Conservation (phyloP, 2,797 vertebrate species). For the Darevskia mixta region DNA sequence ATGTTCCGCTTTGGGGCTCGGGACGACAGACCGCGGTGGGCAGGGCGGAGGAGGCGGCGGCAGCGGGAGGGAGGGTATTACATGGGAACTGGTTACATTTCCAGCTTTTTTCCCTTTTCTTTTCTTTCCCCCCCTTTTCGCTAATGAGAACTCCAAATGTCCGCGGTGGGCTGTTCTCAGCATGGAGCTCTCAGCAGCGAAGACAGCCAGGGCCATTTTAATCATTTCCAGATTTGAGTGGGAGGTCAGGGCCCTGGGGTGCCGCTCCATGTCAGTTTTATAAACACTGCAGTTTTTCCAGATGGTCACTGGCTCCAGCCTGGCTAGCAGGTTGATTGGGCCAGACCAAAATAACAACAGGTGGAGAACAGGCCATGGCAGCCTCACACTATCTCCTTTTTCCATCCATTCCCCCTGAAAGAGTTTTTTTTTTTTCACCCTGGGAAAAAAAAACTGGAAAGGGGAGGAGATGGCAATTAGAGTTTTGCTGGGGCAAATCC, state of each 20-base stretch:
- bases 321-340: slow-evolving; percentile 99
- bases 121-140: background rate
- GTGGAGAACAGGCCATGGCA: slow-evolving; percentile 98
- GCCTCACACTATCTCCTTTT: slow-evolving; percentile 89
- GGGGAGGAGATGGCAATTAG: slow-evolving; percentile 62
- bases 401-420: slow-evolving; percentile 72
- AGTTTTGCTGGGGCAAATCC: slow-evolving; percentile 27
- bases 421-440: slow-evolving; percentile 59
- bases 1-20: slow-evolving; percentile 38
- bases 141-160: slow-evolving; percentile 84
- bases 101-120: slow-evolving; percentile 36
- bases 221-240: slow-evolving; percentile 99
- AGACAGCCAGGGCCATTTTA: slow-evolving; percentile 85
- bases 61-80: background rate
- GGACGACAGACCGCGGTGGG: slow-evolving; percentile 46
- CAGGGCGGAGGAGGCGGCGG: background rate
- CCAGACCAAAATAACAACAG: slow-evolving; percentile 99
- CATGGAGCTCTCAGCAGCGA: slow-evolving; percentile 65
- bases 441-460: background rate
- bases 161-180: slow-evolving; percentile 69
- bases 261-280: slow-evolving; percentile 99
- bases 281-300: slow-evolving; percentile 99
- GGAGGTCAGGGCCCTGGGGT: slow-evolving; percentile 99
- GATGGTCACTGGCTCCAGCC: slow-evolving; percentile 99
- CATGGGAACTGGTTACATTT: slow-evolving; percentile 36